Evolutionary conservation across 2,797 vertebrate species (phyloP), one percentile per base, ranked within the genome.

Genomic region (Hipposideros larvatus): DNA sequence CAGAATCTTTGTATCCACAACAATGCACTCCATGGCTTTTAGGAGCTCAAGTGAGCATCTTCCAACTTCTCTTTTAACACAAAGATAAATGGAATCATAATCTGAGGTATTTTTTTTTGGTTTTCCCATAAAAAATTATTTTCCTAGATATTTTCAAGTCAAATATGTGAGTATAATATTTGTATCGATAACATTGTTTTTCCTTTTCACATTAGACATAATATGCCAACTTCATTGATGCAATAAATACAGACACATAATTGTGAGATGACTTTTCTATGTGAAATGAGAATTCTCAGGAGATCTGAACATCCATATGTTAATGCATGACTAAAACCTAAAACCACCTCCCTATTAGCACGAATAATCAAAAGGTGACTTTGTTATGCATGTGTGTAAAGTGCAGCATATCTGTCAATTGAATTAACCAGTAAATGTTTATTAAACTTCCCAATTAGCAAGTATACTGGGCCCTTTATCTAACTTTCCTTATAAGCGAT

Each of bases 401-500:
- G 9, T 82, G 4, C 21, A 70, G 15, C 14, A 79, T n/a, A 89
- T 65, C 13, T 82, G 14, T 89, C 11, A 28, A 34, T 26, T 65
- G 28, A 90, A 70, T 53, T 68, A 78, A 65, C 3, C 55, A 90
- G 7, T 73, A 79, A 94, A 86, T 82, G 3, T 75, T 21, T 73
- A 66, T 61, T 82, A 51, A 80, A 79, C 10, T 83, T 92, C 7
- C 7, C 31, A 70, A 63, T 57, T 22, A 83, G 43, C 13, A 73
- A 90, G 83, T 83, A 83, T 53, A 61, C 21, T 78, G 43, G 18
- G 15, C 82, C 24, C 71, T 90, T 97, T 94, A 92, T 87, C 9
- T 82, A 92, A 48, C 48, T 96, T 96, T 48, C n/a, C 73, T 92
- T 87, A 55, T n/a, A 75, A 95, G 55, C 37, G 18, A 89, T 66